These are phyloP conservation scores for Hemitrygon akajei DNA, from an alignment of 2,797 vertebrate genomes.

Conservation along the genomic window DNA sequence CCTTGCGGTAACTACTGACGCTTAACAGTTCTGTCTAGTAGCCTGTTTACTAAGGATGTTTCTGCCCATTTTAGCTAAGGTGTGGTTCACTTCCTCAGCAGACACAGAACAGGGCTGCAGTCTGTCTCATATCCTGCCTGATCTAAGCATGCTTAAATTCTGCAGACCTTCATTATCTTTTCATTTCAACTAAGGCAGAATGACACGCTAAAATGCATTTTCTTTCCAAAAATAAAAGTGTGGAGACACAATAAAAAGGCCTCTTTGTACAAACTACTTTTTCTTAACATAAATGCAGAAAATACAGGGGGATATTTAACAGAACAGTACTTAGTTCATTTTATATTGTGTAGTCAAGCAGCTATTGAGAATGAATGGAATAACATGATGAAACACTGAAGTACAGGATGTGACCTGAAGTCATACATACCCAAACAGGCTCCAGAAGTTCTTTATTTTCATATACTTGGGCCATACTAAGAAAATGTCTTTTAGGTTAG, in stretches of 20 bases:
- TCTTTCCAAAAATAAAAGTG: neutral
- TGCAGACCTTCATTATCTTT: neutral
- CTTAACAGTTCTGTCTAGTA: conserved; percentile 1
- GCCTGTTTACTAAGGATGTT: conserved; percentile 37
- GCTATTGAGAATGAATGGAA: neutral
- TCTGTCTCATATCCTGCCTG: conserved; percentile 28
- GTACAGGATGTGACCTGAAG: neutral
- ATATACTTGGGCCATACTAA: neutral
- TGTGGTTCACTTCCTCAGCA: conserved; percentile 38
- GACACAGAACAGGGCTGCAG: conserved; percentile 33
- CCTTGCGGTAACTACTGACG: conserved; percentile 6
- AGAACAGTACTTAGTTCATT: neutral
- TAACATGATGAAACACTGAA: neutral
- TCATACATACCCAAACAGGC: no score
- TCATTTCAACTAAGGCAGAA: neutral
- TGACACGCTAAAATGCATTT: neutral
- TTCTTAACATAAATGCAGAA: neutral
- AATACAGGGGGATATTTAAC: neutral
- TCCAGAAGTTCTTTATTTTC: neutral
- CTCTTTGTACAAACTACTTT: neutral
- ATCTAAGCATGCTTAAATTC: neutral
- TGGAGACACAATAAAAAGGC: neutral
- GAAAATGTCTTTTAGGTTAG: no score
- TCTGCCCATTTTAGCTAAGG: conserved; percentile 34
- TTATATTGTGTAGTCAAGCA: neutral